Evolutionary conservation across 1,140 invertebrate genomes (phyloP), one percentile per base, ranked within the genome.

Genomic region (Neodiprion lecontei): DNA sequence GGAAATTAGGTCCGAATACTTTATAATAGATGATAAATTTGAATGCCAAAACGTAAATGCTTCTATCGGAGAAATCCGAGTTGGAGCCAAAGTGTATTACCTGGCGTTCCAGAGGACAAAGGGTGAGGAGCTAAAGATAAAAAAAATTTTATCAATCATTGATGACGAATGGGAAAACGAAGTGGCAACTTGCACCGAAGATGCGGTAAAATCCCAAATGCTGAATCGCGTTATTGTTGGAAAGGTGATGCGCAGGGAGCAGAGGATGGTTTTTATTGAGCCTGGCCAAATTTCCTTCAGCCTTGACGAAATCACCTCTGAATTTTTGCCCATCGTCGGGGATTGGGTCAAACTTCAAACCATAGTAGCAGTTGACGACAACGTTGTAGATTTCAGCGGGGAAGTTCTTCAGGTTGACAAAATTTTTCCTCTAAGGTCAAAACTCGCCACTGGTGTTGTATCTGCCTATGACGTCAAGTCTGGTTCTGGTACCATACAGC

Each of bases 261-360:
- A 88, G 4, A 83, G 91, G 68, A 75, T 85, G 12, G 88, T 91
- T 8, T 86, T 87, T 70, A 86, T 92, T 0, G 89, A 90, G 50
- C 89, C 90, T 14, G 85, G 85, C 73, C 85, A 90, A 65, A 77
- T 91, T 14, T 84, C 79, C 67, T 85, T 93, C 70, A 85, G 88
- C 75, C 81, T 94, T 47, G 90, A 92, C 76, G 83, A 88, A 66
- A 87, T 93, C 5, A 81, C 82, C 53, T 81, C 87, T 53, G 82
- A 89, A 65, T 91, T 91, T 79, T 77, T 90, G 48, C 90, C 90
- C 5, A 78, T 91, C 12, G 84, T 90, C 80, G 93, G 93, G 7
- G 93, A 94, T 82, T 93, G 91, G 91, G 69, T 93, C 11, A 87
- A 90, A 78, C 73, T 93, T n/a, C 88, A 89, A 50, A 90, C 89